Conservation (phyloP, 2,888 invertebrate genomes). For the Lasioglossum leucozonium region DNA sequence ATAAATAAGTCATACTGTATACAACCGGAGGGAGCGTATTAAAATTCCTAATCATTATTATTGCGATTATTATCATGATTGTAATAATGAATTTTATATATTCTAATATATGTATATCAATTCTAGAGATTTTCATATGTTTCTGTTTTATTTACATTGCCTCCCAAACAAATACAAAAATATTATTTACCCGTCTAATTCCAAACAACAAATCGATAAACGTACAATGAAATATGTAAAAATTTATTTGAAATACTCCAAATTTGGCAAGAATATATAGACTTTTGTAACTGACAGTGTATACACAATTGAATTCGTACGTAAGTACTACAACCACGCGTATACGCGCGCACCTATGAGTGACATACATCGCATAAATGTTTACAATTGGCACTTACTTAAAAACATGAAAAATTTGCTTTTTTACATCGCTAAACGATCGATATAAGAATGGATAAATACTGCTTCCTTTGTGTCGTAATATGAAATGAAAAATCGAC, state of each 20-base stretch:
- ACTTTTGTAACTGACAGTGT: background rate
- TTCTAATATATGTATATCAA: background rate
- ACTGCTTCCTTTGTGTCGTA: background rate
- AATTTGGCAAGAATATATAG: conserved; percentile 3
- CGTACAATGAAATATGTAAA: background rate
- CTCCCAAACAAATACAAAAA: background rate
- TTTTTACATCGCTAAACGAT: conserved; percentile 1
- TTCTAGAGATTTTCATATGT: background rate
- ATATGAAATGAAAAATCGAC: background rate
- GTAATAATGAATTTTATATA: background rate
- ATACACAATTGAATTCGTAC: background rate
- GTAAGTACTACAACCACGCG: background rate
- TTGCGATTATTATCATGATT: background rate
- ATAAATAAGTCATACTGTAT: background rate
- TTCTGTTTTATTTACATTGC: background rate
- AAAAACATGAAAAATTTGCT: background rate
- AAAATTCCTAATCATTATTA: background rate
- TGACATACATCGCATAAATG: background rate
- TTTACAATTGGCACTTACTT: background rate
- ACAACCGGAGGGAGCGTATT: background rate
- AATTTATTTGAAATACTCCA: background rate
- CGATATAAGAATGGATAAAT: background rate
- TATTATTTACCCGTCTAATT: background rate
- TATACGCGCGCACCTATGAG: background rate
- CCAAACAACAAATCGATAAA: background rate